Conservation (phyloP, 2,113 vertebrate genomes). For the Notothenia coriiceps region DNA sequence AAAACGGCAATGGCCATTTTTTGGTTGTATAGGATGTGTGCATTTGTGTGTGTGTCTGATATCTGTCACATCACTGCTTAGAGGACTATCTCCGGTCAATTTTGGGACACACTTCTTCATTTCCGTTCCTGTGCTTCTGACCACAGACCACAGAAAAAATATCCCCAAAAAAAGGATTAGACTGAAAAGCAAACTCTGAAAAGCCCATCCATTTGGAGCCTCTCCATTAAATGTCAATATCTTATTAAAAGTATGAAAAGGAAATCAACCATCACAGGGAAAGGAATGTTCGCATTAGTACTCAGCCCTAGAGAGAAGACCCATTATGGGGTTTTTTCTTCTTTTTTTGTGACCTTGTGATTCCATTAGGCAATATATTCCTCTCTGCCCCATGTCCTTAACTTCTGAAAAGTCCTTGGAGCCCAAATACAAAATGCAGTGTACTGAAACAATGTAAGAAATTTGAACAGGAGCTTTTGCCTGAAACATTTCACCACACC, state of each 20-base stretch:
- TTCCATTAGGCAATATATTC: conserved; percentile 79
- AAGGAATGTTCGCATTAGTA: conserved; percentile 76
- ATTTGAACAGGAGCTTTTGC: conserved; percentile 42
- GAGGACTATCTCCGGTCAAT: background rate
- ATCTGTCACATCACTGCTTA: background rate
- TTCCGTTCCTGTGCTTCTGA: conserved; percentile 14
- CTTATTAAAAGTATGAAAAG: conserved; percentile 80
- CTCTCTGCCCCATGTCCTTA: conserved; percentile 42
- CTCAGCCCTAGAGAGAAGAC: conserved; percentile 70
- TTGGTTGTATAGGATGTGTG: background rate
- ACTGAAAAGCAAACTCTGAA: conserved; percentile 62
- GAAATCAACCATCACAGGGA: conserved; percentile 72
- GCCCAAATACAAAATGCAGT: conserved; percentile 25
- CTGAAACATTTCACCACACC: conserved; percentile 64
- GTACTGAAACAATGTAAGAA: conserved; percentile 66
- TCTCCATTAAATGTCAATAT: conserved; percentile 80
- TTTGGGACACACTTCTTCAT: conserved; percentile 4
- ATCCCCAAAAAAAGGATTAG: conserved; percentile 14
- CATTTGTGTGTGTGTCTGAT: background rate
- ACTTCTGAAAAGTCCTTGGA: conserved; percentile 66
- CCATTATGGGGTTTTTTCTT: conserved; percentile 76
- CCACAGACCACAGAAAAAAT: conserved; percentile 25
- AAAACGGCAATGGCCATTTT: background rate
- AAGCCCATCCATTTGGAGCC: conserved; percentile 72
- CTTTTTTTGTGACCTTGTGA: conserved; percentile 76